phyloP scores from a whole-genome alignment of 2,797 vertebrate species.

The Platyrinchus mystaceus region DNA sequence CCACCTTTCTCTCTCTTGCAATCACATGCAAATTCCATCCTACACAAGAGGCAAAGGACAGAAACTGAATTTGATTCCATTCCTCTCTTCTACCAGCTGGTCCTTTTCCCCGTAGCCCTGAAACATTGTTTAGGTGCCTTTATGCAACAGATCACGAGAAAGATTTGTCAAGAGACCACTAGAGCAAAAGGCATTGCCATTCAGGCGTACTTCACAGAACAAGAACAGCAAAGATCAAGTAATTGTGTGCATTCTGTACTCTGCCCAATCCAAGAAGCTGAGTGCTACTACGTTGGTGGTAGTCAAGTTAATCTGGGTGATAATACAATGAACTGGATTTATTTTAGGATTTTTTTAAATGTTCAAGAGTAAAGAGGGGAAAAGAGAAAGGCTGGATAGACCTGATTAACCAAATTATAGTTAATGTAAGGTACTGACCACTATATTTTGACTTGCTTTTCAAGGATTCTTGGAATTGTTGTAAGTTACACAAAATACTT shows the following conservation, averaged over 20 bases:
- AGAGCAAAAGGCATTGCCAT: not conserved
- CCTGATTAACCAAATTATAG: not conserved
- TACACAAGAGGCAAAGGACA: not conserved
- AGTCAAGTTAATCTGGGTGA: not conserved
- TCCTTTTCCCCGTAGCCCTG: accelerated
- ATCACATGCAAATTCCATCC: not conserved
- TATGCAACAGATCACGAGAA: not conserved
- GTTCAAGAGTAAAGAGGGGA: not conserved
- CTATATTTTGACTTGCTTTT: not conserved
- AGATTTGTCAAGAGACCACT: not conserved
- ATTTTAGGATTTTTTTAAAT: not conserved
- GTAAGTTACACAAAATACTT: not conserved
- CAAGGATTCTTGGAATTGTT: not conserved
- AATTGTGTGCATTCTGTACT: accelerated
- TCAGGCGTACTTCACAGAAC: not conserved
- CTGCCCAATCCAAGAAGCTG: not conserved
- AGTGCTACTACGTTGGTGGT: not conserved
- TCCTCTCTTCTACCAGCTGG: not conserved
- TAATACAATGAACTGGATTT: not conserved
- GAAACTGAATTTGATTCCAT: not conserved
- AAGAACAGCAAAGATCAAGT: not conserved
- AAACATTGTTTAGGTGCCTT: not conserved
- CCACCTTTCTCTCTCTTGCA: not conserved
- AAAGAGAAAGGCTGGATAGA: not conserved
- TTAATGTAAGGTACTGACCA: not conserved